A percentile compares a stretch with the other conserved stretches of the same genome.
These are phyloP conservation scores for Montipora foliosa DNA, from an alignment of 64 coral and sea anemone genomes.

Conservation along the genomic window DNA sequence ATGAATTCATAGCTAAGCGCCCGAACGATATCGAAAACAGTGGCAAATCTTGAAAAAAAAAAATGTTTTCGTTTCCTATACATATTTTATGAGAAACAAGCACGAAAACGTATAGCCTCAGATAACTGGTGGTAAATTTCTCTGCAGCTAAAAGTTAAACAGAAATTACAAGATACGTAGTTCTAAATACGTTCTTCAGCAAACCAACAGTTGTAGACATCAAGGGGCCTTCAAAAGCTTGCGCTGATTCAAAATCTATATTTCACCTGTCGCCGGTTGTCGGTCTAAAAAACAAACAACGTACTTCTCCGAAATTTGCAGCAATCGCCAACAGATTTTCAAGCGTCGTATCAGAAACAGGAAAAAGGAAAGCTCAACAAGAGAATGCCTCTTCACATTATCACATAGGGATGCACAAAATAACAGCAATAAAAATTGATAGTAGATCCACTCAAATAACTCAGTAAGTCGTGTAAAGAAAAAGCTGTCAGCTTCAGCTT, in stretches of 20 bases:
- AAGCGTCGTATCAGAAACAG: background rate
- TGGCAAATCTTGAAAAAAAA: no score
- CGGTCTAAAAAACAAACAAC: constrained; percentile 28
- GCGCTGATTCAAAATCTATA: background rate
- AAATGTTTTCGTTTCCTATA: no score
- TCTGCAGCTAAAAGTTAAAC: no score
- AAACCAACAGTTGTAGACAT: no score
- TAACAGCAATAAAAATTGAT: background rate
- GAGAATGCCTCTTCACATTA: background rate
- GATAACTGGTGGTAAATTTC: no score
- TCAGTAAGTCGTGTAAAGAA: background rate
- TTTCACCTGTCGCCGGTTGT: constrained; percentile 19
- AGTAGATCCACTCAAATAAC: background rate
- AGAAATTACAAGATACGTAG: no score
- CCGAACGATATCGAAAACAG: no score
- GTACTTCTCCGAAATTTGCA: background rate
- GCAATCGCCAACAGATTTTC: constrained; percentile 1
- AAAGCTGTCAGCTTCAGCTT: no score
- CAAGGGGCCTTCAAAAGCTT: background rate
- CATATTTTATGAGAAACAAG: no score
- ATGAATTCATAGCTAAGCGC: no score
- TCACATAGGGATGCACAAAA: background rate
- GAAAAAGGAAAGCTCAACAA: background rate
- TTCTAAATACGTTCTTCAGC: no score
- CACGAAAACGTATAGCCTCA: no score